Evolutionary conservation across 2,888 invertebrate species (phyloP), one percentile per base, ranked within the genome.

Genomic region (Scaptomyza parva): DNA sequence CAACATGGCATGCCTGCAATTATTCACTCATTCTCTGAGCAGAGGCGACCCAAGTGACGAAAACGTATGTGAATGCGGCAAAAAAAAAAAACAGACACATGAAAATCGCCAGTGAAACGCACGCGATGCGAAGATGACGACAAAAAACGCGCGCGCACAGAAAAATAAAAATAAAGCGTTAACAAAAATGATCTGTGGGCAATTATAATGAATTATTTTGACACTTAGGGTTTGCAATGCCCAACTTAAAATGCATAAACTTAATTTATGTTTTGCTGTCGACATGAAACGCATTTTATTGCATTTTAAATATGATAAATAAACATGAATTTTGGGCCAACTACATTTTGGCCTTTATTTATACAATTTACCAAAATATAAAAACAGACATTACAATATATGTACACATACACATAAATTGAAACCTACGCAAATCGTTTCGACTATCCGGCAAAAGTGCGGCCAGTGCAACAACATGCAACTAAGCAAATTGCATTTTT

Each of bases 181-280:
- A 79, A 85, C 76, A 83, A 78, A 86, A 87, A 79, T 88, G 88
- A 88, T 82, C 80, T 86, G 86, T 84, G 78, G 78, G 89, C 89
- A 89, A 89, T 89, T 89, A 89, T 89, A 89, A 89, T 89, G 89
- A 89, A 87, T 89, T 89, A 89, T 89, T 86, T 85, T 84, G 84
- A 85, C 84, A 85, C 86, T 86, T 84, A 84, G 84, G 86, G 84
- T 53, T 76, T 55, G 81, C 78, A 83, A 76, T 71, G 70, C 68
- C 74, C 67, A 80, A 78, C 82, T 74, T 58, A 79, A 83, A 82
- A 73, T 68, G 78, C 81, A 81, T 82, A 85, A 83, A 76, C 70
- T 64, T 78, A 86, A 84, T 84, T 89, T 88, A 89, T 89, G 86
- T 68, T 43, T 54, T 43, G 73, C 69, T 76, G 77, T 78, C 78